These are phyloP conservation scores for Ophion obscuratus DNA, from an alignment of 2,888 invertebrate genomes.

Conservation along the genomic window DNA sequence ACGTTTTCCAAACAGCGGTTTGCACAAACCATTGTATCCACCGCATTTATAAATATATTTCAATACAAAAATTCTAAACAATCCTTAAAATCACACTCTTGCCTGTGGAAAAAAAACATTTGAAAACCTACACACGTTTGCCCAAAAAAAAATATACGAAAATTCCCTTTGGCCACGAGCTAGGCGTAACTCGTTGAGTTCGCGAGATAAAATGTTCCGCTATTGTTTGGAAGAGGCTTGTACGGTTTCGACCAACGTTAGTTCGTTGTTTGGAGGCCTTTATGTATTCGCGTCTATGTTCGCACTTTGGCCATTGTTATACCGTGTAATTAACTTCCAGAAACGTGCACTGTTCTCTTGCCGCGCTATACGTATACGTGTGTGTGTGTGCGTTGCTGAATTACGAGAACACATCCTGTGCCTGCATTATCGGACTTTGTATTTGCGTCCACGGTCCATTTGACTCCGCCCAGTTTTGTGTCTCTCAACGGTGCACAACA, in stretches of 20 bases:
- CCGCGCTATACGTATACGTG: not conserved
- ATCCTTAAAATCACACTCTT: too few relatives aligned
- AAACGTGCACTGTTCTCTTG: slow-evolving; percentile 13
- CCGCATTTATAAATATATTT: too few relatives aligned
- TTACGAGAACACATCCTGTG: slow-evolving; percentile 38
- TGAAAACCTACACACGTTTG: too few relatives aligned
- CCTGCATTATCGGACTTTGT: slow-evolving; percentile 58
- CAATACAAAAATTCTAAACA: too few relatives aligned
- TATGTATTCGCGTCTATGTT: slow-evolving; percentile 11
- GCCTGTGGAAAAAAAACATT: too few relatives aligned
- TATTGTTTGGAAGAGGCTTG: not conserved
- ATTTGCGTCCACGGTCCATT: slow-evolving; percentile 58
- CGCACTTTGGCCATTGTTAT: slow-evolving; percentile 55
- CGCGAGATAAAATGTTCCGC: not conserved
- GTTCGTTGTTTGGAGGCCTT: slow-evolving; percentile 32
- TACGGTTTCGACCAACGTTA: not conserved
- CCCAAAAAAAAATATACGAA: too few relatives aligned
- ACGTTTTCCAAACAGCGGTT: too few relatives aligned
- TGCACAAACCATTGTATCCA: too few relatives aligned
- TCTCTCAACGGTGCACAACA: not conserved
- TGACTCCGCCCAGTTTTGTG: slow-evolving; percentile 8
- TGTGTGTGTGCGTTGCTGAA: slow-evolving; percentile 9
- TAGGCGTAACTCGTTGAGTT: not conserved
- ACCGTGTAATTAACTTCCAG: slow-evolving; percentile 53
- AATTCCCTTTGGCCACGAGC: too few relatives aligned